Evolutionary conservation across 1,140 invertebrate species (phyloP).

Genomic region (Drosophila ficusphila): DNA sequence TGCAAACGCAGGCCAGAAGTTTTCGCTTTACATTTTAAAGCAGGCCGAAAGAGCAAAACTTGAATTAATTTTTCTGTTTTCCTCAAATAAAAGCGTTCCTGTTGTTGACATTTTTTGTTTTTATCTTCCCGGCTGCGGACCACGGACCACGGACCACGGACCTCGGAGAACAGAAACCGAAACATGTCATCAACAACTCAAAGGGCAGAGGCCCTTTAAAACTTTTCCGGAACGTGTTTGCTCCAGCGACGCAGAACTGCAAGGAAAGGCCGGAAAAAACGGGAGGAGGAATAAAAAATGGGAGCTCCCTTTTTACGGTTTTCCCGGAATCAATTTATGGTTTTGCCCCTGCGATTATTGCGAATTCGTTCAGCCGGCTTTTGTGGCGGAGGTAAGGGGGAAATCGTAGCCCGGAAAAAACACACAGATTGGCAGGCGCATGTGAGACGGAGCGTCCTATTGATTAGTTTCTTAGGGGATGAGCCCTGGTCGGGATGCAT

Average conservation of each 20-base stretch:
- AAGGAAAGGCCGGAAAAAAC: slow-evolving; percentile 6
- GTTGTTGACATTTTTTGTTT: slow-evolving; percentile 75
- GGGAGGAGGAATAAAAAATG: slow-evolving; percentile 10
- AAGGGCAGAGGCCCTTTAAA: slow-evolving; percentile 40
- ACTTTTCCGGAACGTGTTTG: slow-evolving; percentile 45
- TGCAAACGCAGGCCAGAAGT: slow-evolving; percentile 46
- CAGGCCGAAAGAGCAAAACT: slow-evolving; percentile 59
- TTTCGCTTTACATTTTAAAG: slow-evolving; percentile 74
- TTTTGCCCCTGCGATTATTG: slow-evolving; percentile 30
- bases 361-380: slow-evolving; percentile 17
- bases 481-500: slow-evolving; percentile 8
- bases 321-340: slow-evolving; percentile 39
- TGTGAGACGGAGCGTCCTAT: slow-evolving; percentile 11
- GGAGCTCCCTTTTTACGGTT: slow-evolving; percentile 29
- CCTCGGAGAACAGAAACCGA: slow-evolving; percentile 9
- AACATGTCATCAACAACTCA: slow-evolving; percentile 62
- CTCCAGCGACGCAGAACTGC: slow-evolving; percentile 20
- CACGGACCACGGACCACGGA: slow-evolving; percentile 2
- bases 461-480: slow-evolving; percentile 18
- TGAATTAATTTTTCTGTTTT: slow-evolving; percentile 74
- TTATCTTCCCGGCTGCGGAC: slow-evolving; percentile 18
- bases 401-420: slow-evolving; percentile 26
- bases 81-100: slow-evolving; percentile 61
- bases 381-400: slow-evolving; percentile 14
- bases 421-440: background rate